Evolutionary conservation across 2,888 invertebrate species (phyloP), one percentile per base, ranked within the genome.

Genomic region (Ochropleura plecta): DNA sequence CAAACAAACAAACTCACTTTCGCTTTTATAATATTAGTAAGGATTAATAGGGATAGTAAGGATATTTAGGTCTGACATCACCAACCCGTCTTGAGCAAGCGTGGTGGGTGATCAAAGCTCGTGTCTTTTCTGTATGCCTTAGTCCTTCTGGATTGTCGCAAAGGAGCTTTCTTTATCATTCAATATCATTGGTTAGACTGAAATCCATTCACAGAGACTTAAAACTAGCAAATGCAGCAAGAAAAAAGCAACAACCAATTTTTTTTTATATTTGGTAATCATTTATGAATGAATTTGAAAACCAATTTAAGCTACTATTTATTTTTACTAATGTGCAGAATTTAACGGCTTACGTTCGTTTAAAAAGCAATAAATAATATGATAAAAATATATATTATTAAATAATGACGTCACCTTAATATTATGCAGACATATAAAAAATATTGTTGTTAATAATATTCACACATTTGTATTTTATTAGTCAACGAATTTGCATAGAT

Each of bases 401-500:
- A 20, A 59, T 18, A 64, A 63, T 81, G 78, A 81, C 73, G 55
- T 81, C 81, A 81, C 14, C 55, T 9, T 0, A 51, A 7, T n/a
- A 14, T 48, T 53, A 57, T 46, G 44, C 53, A 71, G 51, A 70
- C 49, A 42, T 20, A 57, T 48, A 72, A 78, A 82, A 73, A 72
- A 67, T 9, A 12, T 0, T 40, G 30, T 30, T 5, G n/a, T 44
- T 63, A 77, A 73, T 70, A 49, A 57, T 14, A 81, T 70, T 72
- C 68, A 64, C 63, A 51, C 12, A 40, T 53, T 53, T 64, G 48
- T 44, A 78, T 63, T 70, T 78, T 77, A 72, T 75, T 82, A 65
- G 79, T 70, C 63, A 57, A 18, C 30, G 7, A 60, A 74, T 82
- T 82, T 67, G 60, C 82, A 75, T 78, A 62, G 0, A 5, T 59